A percentile compares a stretch with the other conserved stretches of the same genome.
Conservation (phyloP, 2,113 vertebrate species). For the Pseudorectes ferrugineus region DNA sequence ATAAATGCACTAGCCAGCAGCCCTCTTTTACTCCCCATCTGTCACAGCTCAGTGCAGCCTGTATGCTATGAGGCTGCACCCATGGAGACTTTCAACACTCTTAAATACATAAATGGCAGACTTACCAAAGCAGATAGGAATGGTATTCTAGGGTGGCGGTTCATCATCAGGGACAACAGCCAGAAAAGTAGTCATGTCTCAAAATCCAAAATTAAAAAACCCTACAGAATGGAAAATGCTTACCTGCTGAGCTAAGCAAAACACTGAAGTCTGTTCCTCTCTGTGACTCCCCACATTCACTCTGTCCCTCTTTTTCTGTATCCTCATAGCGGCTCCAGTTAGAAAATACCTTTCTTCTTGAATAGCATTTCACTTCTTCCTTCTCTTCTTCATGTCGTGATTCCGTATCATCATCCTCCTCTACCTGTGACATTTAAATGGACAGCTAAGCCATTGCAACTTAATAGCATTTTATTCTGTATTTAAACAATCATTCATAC, state of each 20-base stretch:
- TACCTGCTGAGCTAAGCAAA: conserved; percentile 87
- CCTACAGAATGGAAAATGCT: background rate
- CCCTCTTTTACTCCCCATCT: background rate
- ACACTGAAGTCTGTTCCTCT: conserved; percentile 88
- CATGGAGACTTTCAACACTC: background rate
- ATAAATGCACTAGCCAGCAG: background rate
- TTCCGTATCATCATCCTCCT: conserved; percentile 40
- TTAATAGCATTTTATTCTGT: background rate
- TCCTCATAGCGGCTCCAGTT: conserved; percentile 90
- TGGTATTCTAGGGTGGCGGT: background rate
- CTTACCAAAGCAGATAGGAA: background rate
- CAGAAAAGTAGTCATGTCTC: background rate
- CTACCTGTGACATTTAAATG: conserved; percentile 25
- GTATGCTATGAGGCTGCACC: background rate
- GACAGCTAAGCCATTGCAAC: background rate
- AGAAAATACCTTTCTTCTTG: conserved; percentile 86
- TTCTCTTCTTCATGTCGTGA: conserved; percentile 66
- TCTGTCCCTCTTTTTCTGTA: conserved; percentile 70
- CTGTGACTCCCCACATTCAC: conserved; percentile 72
- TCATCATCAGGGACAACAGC: background rate
- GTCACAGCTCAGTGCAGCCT: background rate
- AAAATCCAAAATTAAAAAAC: background rate
- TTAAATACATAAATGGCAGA: background rate
- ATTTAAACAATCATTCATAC: background rate
- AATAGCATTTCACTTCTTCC: conserved; percentile 68